Evolutionary conservation across 2,888 invertebrate species (phyloP), one percentile per base, ranked within the genome.

Genomic region (Acholoe squamosa): DNA sequence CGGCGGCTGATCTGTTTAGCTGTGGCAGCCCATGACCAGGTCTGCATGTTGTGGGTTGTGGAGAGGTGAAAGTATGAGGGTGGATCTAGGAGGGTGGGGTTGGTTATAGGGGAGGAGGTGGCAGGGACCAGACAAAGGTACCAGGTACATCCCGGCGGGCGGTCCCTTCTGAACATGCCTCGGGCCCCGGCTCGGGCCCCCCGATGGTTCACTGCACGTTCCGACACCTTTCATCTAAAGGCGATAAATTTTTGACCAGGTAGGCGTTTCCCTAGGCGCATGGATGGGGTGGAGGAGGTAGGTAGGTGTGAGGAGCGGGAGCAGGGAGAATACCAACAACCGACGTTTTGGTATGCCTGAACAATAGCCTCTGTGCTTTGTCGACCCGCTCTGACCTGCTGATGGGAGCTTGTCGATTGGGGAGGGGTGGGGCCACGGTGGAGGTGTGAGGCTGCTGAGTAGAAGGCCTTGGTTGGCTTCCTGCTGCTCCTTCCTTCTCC

Each of bases 191-290:
- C n/a, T 10, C 31, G 80, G 16, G 43, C 31, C 43, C 33, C 33
- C 84, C 84, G 71, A 71, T 71, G 71, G 71, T 71, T 84, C 84
- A 12, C 84, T 51, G 51, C 84, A 84, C 84, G 84, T 84, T 51
- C 25, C 84, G 51, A 84, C 84, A 84, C 84, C 84, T 84, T 84
- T 84, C 84, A 84, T 84, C 84, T 84, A 84, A 51, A 84, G 84
- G 84, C 43, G 51, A 84, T 84, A 84, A 84, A 84, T 84, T 84
- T 84, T 84, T 84, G 84, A 84, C 84, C 84, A 84, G 84, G 84
- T 84, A 51, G 84, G 84, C 84, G 84, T 34, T 51, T 25, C 84
- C 43, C 51, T 10, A 10, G 43, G 43, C 51, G 84, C 34, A 33
- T 3, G 34, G 33, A 5, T 25, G 28, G 71, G 71, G 28, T n/a